Percentiles rank a stretch among this genome's conserved stretches.
Evolutionary conservation across 2,888 invertebrate genomes (phyloP).

Genomic region (Andrena fulva): DNA sequence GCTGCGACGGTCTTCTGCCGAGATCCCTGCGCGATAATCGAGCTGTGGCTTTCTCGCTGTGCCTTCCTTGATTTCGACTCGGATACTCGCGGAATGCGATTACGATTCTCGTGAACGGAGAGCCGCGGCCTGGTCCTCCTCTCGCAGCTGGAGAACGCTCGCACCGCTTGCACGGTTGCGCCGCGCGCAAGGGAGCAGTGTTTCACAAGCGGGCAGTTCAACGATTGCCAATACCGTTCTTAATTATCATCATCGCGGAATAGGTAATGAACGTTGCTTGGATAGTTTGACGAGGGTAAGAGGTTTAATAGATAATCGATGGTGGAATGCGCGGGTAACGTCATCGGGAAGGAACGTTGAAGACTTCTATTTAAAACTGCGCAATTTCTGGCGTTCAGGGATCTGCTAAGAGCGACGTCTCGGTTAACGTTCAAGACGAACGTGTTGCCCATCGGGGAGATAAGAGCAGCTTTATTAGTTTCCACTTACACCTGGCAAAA

Average conservation of each 20-base stretch:
- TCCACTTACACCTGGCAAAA: constrained; percentile 48
- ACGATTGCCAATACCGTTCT: constrained; percentile 14
- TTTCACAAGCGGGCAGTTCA: constrained; percentile 14
- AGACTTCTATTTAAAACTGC: neutral
- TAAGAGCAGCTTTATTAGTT: constrained; percentile 57
- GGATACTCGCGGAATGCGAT: constrained; percentile 44
- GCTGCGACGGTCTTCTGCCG: constrained; percentile 36
- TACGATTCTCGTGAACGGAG: constrained; percentile 25
- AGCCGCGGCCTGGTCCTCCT: neutral
- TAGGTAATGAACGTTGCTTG: constrained; percentile 10
- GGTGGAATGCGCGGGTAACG: neutral
- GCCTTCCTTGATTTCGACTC: constrained; percentile 39
- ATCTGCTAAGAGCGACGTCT: neutral
- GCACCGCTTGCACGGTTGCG: neutral
- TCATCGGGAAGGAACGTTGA: neutral
- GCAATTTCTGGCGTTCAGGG: neutral
- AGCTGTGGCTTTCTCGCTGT: constrained; percentile 4
- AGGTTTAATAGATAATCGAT: constrained; percentile 13
- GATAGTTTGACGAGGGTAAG: neutral
- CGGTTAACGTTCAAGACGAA: neutral
- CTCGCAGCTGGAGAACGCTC: neutral
- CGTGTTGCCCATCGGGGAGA: constrained; percentile 23
- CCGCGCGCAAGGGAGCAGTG: neutral
- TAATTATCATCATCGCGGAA: neutral
- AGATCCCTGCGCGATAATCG: constrained; percentile 53